These are phyloP conservation scores for Plagodis pulveraria DNA, from an alignment of 2,888 invertebrate genomes.

Conservation along the genomic window DNA sequence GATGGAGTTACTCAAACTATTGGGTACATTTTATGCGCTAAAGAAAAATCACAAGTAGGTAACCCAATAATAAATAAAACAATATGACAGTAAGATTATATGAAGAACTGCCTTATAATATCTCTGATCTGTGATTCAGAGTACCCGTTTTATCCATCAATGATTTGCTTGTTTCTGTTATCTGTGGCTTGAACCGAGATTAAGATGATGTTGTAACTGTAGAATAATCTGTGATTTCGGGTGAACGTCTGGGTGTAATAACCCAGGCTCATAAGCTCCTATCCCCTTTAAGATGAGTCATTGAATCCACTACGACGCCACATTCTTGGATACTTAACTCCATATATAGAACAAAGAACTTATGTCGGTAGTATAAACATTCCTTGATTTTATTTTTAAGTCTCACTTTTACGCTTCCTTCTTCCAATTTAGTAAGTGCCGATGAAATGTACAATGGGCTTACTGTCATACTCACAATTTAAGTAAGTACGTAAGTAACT, in stretches of 20 bases:
- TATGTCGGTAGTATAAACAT: constrained; percentile 30
- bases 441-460: constrained; percentile 5
- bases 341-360: constrained; percentile 40
- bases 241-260: constrained; percentile 35
- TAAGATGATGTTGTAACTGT: constrained; percentile 3
- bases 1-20: too few relatives aligned
- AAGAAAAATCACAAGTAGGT: constrained; percentile 1
- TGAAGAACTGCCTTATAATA: constrained; percentile 7
- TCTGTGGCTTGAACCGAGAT: constrained; percentile 9
- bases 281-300: constrained; percentile 37
- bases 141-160: too few relatives aligned
- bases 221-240: constrained; percentile 21
- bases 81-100: too few relatives aligned
- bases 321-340: constrained; percentile 34
- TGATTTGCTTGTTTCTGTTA: constrained; percentile 1
- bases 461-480: constrained; percentile 1
- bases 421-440: constrained; percentile 8
- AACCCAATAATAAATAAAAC: background rate
- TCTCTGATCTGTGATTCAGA: constrained; percentile 5
- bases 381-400: constrained; percentile 29
- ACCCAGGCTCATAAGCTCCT: constrained; percentile 23
- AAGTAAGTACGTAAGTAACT: too few relatives aligned
- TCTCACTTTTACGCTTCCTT: constrained; percentile 26
- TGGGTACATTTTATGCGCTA: too few relatives aligned
- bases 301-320: constrained; percentile 31